A percentile compares a stretch with the other conserved stretches of the same genome.
Conservation (phyloP, 2,888 invertebrate genomes). For the Drosophila neutralis region DNA sequence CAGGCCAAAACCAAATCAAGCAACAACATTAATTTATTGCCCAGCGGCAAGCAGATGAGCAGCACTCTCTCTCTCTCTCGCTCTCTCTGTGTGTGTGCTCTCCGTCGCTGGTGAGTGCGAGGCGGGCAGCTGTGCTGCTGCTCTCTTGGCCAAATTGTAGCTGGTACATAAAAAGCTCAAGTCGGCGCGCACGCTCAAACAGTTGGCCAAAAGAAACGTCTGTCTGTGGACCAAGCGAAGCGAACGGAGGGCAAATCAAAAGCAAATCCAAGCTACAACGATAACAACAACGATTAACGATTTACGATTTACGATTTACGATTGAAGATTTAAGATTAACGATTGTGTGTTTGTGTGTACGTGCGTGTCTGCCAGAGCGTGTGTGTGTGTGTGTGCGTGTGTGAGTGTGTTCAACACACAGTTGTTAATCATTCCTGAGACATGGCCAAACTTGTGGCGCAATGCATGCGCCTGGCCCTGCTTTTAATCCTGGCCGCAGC, state of each 20-base stretch:
- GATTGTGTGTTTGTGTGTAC: slow-evolving; percentile 21
- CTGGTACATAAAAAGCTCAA: slow-evolving; percentile 83
- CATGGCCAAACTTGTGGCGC: slow-evolving; percentile 59
- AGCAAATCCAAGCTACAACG: slow-evolving; percentile 11
- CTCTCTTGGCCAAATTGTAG: slow-evolving; percentile 55
- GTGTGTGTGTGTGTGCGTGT: slow-evolving; percentile 14
- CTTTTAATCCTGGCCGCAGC: slow-evolving; percentile 42
- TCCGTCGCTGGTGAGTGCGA: slow-evolving; percentile 1
- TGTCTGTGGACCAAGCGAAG: slow-evolving; percentile 69
- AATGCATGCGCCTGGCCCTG: slow-evolving; percentile 49
- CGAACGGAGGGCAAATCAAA: slow-evolving; percentile 35
- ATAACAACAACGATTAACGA: slow-evolving; percentile 1
- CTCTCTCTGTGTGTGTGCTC: neutral
- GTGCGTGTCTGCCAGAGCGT: slow-evolving; percentile 21
- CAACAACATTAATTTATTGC: slow-evolving; percentile 50
- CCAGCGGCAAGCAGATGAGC: slow-evolving; percentile 25
- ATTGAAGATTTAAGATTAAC: slow-evolving; percentile 8
- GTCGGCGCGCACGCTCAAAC: slow-evolving; percentile 75
- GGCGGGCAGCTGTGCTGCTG: neutral
- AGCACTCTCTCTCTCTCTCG: slow-evolving; percentile 8
- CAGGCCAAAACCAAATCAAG: slow-evolving; percentile 23
- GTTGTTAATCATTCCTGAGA: slow-evolving; percentile 3
- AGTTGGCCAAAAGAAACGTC: slow-evolving; percentile 81
- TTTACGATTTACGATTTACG: neutral
- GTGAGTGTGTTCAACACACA: slow-evolving; percentile 9